These are phyloP conservation scores for Daubentonia madagascariensis DNA, from an alignment of 2,113 vertebrate genomes.

Conservation along the genomic window DNA sequence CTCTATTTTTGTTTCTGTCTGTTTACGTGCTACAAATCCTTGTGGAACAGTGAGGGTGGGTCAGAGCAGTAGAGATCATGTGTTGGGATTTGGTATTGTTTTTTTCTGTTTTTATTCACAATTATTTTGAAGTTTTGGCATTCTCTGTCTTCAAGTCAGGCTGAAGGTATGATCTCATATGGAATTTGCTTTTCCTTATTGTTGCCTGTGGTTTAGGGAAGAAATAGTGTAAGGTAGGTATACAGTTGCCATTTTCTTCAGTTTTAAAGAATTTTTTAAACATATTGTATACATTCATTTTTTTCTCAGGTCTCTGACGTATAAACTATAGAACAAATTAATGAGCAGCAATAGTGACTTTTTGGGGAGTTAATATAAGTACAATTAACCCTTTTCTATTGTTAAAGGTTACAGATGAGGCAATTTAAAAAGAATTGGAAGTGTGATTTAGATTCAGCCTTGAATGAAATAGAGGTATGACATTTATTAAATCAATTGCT, in stretches of 20 bases:
- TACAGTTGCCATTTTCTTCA: background rate
- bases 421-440: constrained; percentile 72
- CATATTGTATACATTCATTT: background rate
- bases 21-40: background rate
- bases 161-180: background rate
- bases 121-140: background rate
- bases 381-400: constrained; percentile 54
- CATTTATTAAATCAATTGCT: background rate
- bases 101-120: background rate
- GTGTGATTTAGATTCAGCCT: constrained; percentile 80
- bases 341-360: background rate
- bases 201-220: background rate
- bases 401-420: constrained; percentile 78
- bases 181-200: background rate
- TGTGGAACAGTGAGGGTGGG: background rate
- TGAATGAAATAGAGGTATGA: constrained; percentile 86
- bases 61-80: background rate
- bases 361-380: background rate
- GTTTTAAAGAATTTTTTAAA: background rate
- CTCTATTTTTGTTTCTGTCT: background rate
- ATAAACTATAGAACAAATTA: background rate
- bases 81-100: background rate
- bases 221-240: background rate
- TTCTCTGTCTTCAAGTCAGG: background rate
- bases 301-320: background rate